phyloP scores from a whole-genome alignment of 2,888 invertebrate species.

The Morpho achilles region DNA sequence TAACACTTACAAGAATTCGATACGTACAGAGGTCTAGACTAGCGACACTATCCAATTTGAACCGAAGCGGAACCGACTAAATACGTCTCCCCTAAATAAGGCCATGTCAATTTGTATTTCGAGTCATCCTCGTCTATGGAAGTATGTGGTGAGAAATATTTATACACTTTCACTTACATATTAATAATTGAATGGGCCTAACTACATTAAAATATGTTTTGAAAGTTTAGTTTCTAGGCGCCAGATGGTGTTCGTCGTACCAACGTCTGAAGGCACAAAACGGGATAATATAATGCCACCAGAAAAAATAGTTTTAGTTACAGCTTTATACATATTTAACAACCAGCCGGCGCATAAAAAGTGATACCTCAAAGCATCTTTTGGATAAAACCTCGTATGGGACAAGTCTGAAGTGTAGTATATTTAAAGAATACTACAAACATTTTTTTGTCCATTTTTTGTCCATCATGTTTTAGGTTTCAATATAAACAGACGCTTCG shows the following conservation, averaged over 20 bases:
- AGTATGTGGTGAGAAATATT: slow-evolving; percentile 65
- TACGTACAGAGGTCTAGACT: slow-evolving; percentile 52
- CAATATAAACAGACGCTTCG: no score
- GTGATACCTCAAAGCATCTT: slow-evolving; percentile 5
- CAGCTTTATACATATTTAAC: neutral
- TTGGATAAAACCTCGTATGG: neutral
- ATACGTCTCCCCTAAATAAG: slow-evolving; percentile 55
- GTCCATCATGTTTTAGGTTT: no score
- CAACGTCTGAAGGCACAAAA: no score
- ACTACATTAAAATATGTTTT: slow-evolving; percentile 48
- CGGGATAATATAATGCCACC: no score
- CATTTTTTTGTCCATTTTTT: no score
- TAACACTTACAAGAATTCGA: neutral
- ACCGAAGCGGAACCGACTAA: slow-evolving; percentile 30
- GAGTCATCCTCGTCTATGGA: slow-evolving; percentile 50
- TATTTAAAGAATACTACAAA: no score
- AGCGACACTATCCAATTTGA: slow-evolving; percentile 54
- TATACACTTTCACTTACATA: slow-evolving; percentile 72
- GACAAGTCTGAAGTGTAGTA: slow-evolving; percentile 5
- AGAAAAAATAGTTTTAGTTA: neutral
- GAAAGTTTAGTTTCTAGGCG: slow-evolving; percentile 1
- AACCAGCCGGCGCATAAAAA: neutral
- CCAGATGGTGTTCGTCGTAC: neutral
- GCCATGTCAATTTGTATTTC: slow-evolving; percentile 53
- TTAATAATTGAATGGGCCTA: slow-evolving; percentile 74